A percentile compares a stretch with the other conserved stretches of the same genome.
phyloP scores from a whole-genome alignment of 35 echinoderm and acorn worm genomes.

The Apostichopus japonicus region DNA sequence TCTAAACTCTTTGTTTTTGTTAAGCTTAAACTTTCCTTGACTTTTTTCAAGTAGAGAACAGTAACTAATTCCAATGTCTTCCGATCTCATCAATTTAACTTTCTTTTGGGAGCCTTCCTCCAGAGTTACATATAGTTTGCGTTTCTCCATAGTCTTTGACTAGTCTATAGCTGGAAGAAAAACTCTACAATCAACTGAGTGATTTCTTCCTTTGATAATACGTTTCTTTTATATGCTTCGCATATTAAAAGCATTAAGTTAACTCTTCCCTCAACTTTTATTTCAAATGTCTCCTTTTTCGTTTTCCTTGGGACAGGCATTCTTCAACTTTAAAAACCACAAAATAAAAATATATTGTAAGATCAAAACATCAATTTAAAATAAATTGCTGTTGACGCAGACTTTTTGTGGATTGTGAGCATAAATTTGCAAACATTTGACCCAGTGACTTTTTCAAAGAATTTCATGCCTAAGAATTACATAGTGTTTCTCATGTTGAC shows the following conservation, averaged over 20 bases:
- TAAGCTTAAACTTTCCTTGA: neutral
- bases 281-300: neutral
- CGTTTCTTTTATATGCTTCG: conserved; percentile 34
- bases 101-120: neutral
- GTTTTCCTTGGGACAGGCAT: neutral
- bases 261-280: neutral
- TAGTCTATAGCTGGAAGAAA: neutral
- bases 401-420: too few species aligned
- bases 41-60: neutral
- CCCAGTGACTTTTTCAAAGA: conserved; percentile 36
- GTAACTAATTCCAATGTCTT: neutral
- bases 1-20: neutral
- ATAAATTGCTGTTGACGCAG: too few species aligned
- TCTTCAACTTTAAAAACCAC: too few species aligned
- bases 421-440: neutral
- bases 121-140: conserved; percentile 11
- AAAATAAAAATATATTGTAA: too few species aligned
- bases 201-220: conserved; percentile 47
- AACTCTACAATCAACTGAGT: conserved; percentile 28
- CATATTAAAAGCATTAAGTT: conserved; percentile 7
- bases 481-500: neutral
- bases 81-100: neutral
- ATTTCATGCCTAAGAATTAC: conserved; percentile 40
- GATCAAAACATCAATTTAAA: too few species aligned
- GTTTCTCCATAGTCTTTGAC: neutral